Base-by-base conservation (phyloP, 2,888 invertebrate genomes). In the Cheiracanthium punctorium region DNA sequence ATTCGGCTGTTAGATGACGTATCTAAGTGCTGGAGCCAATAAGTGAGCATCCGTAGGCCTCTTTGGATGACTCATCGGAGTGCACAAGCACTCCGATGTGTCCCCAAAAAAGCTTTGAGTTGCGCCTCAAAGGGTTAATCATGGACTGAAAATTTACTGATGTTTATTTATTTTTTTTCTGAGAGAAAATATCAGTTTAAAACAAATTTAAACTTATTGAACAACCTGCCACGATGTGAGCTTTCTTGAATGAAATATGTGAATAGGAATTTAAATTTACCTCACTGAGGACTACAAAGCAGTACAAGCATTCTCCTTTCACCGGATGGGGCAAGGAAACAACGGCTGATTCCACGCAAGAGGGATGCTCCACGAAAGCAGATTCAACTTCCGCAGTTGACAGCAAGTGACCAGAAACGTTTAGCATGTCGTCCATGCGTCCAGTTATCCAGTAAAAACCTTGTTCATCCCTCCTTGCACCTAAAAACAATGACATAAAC, bases 391-490 rank as follows among this genome's bases (percentile, higher is more conserved):
- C 98, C 0, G 99, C 96, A 0, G 99, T 99, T 88, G 98, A 98
- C 95, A 99, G 96, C 79, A 99, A 93, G 92, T 99, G 99, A 0
- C 99, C 99, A 1, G 98, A 98, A 10, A 99, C 98, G 92, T 99
- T 99, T 89, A 99, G 93, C 97, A 99, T 98, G 92, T 99, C 99
- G 91, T 99, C 99, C 52, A 98, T 96, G 84, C 98, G 95, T 0
- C 98, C 98, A 0, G 98, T 98, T 86, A 99, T 95, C 98, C 98
- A 98, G 81, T 97, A 93, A 92, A 97, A 98, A 0, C 98, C 98
- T 91, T 99, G 98, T 29, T 95, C 94, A 92, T 99, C 99, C 84
- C 97, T 93, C 89, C 94, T 94, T 0, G 97, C 98, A 81, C 98
- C 98, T 98, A 28, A 20, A 32, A 41, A 1, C 12, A 67, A n/a